Evolutionary conservation across 2,113 vertebrate genomes (phyloP).

Genomic region (Nanger granti): DNA sequence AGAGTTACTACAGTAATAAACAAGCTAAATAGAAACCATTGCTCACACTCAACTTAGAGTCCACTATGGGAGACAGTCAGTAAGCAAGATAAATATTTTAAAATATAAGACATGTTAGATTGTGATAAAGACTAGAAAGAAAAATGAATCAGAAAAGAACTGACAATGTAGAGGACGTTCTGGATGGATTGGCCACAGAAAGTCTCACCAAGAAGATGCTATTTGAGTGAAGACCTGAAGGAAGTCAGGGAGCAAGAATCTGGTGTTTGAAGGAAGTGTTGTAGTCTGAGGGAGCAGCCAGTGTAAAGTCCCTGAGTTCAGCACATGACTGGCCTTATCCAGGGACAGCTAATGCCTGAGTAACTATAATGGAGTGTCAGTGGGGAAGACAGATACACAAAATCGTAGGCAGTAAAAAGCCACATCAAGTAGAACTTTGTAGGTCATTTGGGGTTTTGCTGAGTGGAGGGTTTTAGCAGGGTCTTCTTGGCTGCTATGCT

Average conservation of each 20-base stretch:
- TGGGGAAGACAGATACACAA: not conserved
- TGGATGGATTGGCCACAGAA: not conserved
- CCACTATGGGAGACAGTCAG: not conserved
- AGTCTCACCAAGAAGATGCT: not conserved
- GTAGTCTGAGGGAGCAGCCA: not conserved
- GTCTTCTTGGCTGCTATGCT: not conserved
- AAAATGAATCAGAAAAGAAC: not conserved
- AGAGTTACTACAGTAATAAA: not conserved
- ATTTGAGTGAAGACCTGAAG: not conserved
- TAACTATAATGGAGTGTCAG: not conserved
- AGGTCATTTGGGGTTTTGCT: not conserved
- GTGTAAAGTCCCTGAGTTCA: not conserved
- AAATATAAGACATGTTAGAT: not conserved
- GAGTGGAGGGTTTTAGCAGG: not conserved
- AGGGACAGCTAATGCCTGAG: not conserved
- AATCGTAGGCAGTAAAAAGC: not conserved
- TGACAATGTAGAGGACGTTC: not conserved
- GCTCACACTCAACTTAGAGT: not conserved
- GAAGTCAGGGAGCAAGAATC: not conserved
- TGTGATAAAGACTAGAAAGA: not conserved
- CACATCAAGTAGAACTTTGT: not conserved
- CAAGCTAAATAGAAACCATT: not conserved
- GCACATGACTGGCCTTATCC: not conserved
- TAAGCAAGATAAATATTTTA: not conserved
- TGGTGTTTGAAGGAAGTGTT: not conserved